Evolutionary conservation across 2,797 vertebrate species (phyloP).

Genomic region (Acipenser ruthenus): DNA sequence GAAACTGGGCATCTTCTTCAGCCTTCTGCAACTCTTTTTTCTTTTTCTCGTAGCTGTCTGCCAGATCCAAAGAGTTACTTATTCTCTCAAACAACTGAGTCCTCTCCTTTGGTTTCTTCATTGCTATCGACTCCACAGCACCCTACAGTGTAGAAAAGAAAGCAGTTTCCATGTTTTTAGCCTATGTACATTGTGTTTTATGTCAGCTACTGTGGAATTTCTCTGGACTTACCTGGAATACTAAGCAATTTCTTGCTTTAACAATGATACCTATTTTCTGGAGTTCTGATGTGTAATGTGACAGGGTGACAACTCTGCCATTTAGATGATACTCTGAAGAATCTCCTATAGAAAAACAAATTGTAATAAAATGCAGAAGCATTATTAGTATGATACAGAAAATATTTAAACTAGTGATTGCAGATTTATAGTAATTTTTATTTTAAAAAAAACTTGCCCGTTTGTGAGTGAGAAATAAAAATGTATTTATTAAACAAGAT

Average conservation of each 20-base stretch:
- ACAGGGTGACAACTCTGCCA: slow-evolving; percentile 48
- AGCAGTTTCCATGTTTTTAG: background rate
- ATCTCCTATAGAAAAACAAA: slow-evolving; percentile 50
- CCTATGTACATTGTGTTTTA: too few species aligned
- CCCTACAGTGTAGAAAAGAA: slow-evolving; percentile 53
- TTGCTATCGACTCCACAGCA: slow-evolving; percentile 81
- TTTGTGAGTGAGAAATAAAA: too few species aligned
- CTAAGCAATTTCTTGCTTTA: slow-evolving; percentile 81
- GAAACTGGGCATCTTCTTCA: slow-evolving; percentile 77
- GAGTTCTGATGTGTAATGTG: slow-evolving; percentile 63
- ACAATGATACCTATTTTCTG: slow-evolving; percentile 75
- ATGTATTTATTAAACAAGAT: too few species aligned
- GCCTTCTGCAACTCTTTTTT: slow-evolving; percentile 70
- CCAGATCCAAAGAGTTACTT: slow-evolving; percentile 70
- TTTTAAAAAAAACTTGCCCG: too few species aligned
- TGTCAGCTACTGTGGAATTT: background rate
- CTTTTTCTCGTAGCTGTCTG: slow-evolving; percentile 71
- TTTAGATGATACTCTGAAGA: slow-evolving; percentile 71
- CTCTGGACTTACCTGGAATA: slow-evolving; percentile 77
- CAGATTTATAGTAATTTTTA: too few species aligned
- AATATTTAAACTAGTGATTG: too few species aligned
- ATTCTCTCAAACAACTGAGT: slow-evolving; percentile 84
- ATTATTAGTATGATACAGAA: background rate
- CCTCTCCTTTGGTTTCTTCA: slow-evolving; percentile 83
- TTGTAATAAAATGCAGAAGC: background rate